Conservation (phyloP, 2,797 vertebrate species). For the Champsocephalus gunnari region DNA sequence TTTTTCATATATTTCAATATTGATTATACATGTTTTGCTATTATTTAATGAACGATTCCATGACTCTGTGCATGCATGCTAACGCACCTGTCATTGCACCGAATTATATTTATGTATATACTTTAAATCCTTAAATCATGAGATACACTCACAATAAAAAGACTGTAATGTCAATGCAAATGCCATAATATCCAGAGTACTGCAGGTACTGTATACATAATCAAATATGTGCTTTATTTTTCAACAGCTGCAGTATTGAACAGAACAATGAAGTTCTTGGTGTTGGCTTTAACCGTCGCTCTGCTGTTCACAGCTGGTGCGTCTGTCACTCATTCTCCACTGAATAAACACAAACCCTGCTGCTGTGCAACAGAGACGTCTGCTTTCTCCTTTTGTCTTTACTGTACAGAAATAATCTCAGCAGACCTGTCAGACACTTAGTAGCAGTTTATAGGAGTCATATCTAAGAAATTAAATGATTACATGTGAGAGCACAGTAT, state of each 20-base stretch:
- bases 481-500: background rate
- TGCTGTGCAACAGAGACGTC: conserved; percentile 34
- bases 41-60: background rate
- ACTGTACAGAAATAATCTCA: background rate
- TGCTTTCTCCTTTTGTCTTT: background rate
- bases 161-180: too few species aligned
- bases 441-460: background rate
- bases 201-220: background rate
- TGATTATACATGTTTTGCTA: background rate
- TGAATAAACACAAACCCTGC: conserved; percentile 63
- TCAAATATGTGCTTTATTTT: conserved; percentile 46
- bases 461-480: background rate
- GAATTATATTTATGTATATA: background rate
- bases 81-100: background rate
- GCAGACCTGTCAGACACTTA: conserved; percentile 5
- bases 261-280: conserved; percentile 79
- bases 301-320: conserved; percentile 80
- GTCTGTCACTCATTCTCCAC: conserved; percentile 78
- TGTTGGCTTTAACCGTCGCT: conserved; percentile 63
- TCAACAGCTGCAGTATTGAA: conserved; percentile 32
- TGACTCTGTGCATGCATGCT: background rate
- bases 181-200: background rate
- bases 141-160: background rate
- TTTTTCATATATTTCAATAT: background rate
- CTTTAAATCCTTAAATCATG: background rate